A percentile compares a stretch with the other conserved stretches of the same genome.
These are phyloP conservation scores for Abscondita cerata DNA, from an alignment of 2,888 invertebrate species.

Conservation along the genomic window DNA sequence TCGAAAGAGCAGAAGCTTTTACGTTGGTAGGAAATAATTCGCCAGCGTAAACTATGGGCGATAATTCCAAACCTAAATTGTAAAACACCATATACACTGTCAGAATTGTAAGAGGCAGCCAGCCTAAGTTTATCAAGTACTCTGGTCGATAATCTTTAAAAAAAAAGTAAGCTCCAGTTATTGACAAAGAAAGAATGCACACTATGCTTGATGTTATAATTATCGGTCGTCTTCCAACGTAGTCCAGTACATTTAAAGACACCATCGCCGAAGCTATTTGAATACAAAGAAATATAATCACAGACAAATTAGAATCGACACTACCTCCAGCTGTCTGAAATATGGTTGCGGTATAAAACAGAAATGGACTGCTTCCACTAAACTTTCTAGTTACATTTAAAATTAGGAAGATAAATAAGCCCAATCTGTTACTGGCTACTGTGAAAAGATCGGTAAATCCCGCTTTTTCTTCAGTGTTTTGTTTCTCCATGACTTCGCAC, in stretches of 20 bases:
- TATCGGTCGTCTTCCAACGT: constrained; percentile 69
- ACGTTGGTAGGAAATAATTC: constrained; percentile 65
- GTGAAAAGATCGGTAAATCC: constrained; percentile 62
- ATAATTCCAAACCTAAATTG: constrained; percentile 61
- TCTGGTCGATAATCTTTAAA: constrained; percentile 54
- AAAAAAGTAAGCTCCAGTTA: constrained; percentile 58
- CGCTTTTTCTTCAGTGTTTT: constrained; percentile 60
- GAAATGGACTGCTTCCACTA: constrained; percentile 69
- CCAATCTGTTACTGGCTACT: constrained; percentile 66
- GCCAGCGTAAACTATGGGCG: constrained; percentile 61
- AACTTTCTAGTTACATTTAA: constrained; percentile 69
- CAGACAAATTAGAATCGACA: constrained; percentile 63
- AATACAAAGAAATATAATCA: constrained; percentile 66
- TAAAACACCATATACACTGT: constrained; percentile 62
- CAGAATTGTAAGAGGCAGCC: constrained; percentile 61
- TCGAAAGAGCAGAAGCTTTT: constrained; percentile 63
- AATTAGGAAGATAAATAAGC: constrained; percentile 66
- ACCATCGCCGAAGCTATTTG: constrained; percentile 65
- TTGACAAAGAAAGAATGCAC: constrained; percentile 55
- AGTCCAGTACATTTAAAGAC: constrained; percentile 67
- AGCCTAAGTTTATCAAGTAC: constrained; percentile 53
- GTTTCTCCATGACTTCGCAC: constrained; percentile 52
- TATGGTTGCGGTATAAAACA: constrained; percentile 69
- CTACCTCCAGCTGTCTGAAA: constrained; percentile 61
- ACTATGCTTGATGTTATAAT: constrained; percentile 64